Evolutionary conservation across 2,113 vertebrate genomes (phyloP), one percentile per base, ranked within the genome.

Genomic region (Cyanoderma ruficeps): DNA sequence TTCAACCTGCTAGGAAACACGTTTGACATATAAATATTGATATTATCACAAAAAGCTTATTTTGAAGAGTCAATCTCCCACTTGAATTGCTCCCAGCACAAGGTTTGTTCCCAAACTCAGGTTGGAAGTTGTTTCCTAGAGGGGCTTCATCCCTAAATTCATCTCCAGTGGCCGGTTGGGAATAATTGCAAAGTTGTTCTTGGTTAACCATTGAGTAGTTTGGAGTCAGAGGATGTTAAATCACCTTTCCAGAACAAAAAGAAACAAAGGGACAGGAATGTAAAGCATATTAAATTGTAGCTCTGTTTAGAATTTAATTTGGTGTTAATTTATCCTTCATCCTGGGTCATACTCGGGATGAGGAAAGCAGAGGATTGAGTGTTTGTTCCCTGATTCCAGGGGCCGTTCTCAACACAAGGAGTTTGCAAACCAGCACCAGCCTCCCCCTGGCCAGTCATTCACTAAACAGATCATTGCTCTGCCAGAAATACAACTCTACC

Each of bases 331-430:
- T 28, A 46, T 15, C 13, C 3, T 44, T 57, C 23, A 16, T 44
- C 33, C 31, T 9, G 50, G 24, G 31, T 69, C 15, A 2, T 10
- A 4, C 12, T 68, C 0, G 1, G 63, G 24, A 15, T 72, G 53
- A 47, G 81, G 63, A 72, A 31, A 41, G 7, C 74, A 16, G 30
- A 76, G 35, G 24, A 18, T 16, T 44, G 13, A 9, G 52, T n/a
- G 70, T 35, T 56, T 27, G 15, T 52, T 37, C 21, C 23, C 33
- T 27, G 47, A 30, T 50, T 33, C 9, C 0, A 13, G 52, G 56
- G 10, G 19, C n/a, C 52, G 25, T 49, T 87, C 37, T 68, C 50
- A 69, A 11, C 46, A 65, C 27, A 15, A 39, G 11, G 21, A 13
- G 33, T 52, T 46, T 63, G 79, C 42, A 61, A 68, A 60, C 24